Base-by-base conservation (phyloP, 2,113 vertebrate species). In the Hiodon alosoides region DNA sequence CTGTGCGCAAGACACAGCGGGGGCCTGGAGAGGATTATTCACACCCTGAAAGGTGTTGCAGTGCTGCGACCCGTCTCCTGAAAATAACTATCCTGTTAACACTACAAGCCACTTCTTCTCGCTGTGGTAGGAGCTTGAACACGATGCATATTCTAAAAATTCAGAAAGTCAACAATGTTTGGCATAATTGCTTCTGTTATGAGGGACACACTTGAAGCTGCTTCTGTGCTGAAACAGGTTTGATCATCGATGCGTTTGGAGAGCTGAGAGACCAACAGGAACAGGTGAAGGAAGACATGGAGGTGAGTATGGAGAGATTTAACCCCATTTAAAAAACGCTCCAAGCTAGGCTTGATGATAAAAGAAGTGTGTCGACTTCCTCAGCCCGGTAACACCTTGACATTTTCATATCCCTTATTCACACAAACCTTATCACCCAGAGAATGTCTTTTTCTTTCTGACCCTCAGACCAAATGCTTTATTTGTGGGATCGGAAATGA, bases 401-500 rank as follows among this genome's bases (percentile, higher is more conserved):
- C 31, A 69, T 57, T 48, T 69, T 51, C 47, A 60, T 53, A 52
- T 50, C 54, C 57, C 31, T 76, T 61, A 54, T 61, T 71, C 50
- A 62, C 10, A 55, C 52, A 53, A 60, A 62, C 62, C 31, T 57
- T 68, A 17, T 57, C 16, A 55, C 8, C 50, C 13, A 4, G 5
- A 14, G 50, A 7, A 53, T 71, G 55, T 76, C 3, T 51, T 71
- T 80, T 73, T 82, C 67, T 81, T 0, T 78, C 82, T 76, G 75
- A 87, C 77, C 78, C 74, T 71, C 86, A 99, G 97, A 99, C 97
- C 64, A 99, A 98, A 86, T 99, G 97, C 73, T 99, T 99, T 86
- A 99, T 99, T 84, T 99, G 97, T 85, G 97, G 97, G 69, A 99
- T 99, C 3, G 97, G 97, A 64, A 99, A 98, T 58, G 97, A 99